Percentiles rank a stretch among this genome's conserved stretches.
These are phyloP conservation scores for Scarus forsteni DNA, from an alignment of 2,797 vertebrate species.

Conservation along the genomic window DNA sequence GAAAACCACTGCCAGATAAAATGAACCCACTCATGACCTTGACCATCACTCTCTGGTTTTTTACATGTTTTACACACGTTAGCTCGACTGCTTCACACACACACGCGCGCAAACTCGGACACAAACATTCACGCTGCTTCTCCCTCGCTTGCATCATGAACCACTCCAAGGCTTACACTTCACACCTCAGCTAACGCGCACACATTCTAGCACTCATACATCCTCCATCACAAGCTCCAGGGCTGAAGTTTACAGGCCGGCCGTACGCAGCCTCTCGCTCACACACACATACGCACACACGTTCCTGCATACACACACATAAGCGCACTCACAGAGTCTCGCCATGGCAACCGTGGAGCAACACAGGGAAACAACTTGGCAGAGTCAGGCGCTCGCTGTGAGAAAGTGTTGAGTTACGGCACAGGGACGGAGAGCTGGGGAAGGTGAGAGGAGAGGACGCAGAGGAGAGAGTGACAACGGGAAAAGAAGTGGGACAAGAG, in stretches of 20 bases:
- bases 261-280: conserved; percentile 49
- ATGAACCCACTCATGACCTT: conserved; percentile 78
- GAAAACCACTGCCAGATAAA: conserved; percentile 69
- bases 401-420: conserved; percentile 85
- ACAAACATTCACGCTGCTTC: background rate
- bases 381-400: conserved; percentile 83
- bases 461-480: conserved; percentile 48
- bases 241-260: conserved; percentile 65
- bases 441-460: conserved; percentile 58
- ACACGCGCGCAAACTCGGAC: conserved; percentile 1
- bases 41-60: conserved; percentile 70
- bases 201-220: conserved; percentile 36
- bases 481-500: conserved; percentile 23
- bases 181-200: conserved; percentile 46
- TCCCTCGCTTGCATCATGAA: conserved; percentile 13
- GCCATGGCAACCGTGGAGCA: conserved; percentile 94
- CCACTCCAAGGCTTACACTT: conserved; percentile 46
- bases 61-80: conserved; percentile 61
- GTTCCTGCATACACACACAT: conserved; percentile 29
- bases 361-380: conserved; percentile 93
- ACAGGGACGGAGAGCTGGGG: conserved; percentile 68
- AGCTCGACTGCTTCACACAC: conserved; percentile 13
- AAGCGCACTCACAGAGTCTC: conserved; percentile 82
- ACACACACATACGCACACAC: conserved; percentile 35
- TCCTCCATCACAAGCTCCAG: conserved; percentile 51